Evolutionary conservation across 37 sponge, comb jelly and placozoan genomes (phyloP), one percentile per base, ranked within the genome.

Genomic region (Ianthella basta): DNA sequence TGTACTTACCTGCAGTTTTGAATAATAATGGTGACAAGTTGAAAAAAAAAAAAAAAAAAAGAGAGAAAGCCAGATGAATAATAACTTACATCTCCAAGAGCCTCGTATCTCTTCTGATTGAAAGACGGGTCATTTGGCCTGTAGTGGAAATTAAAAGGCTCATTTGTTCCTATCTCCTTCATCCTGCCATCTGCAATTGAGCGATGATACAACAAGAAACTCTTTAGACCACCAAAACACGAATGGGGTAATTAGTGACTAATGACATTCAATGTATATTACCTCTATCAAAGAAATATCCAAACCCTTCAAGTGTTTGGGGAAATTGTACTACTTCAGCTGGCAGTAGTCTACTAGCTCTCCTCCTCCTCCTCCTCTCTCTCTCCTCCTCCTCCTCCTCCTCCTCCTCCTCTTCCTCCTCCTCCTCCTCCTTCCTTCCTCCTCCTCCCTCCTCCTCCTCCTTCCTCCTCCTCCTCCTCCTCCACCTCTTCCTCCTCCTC

Each of bases 61-160:
- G n/a, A n/a, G n/a, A n/a, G n/a, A n/a, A n/a, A n/a, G n/a, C n/a
- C n/a, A n/a, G n/a, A n/a, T n/a, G n/a, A n/a, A n/a, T n/a, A n/a
- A n/a, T n/a, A n/a, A n/a, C n/a, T n/a, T n/a, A n/a, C n/a, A n/a
- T 91, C 87, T 88, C 96, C 96, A 0, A 96, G 86, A 69, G 91
- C 94, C 60, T 93, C 94, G 64, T 96, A 96, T 59, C 91, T 87
- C 3, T 35, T 68, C 85, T 96, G 96, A 72, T 93, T 93, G 24
- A 84, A 86, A 2, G 15, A 12, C 20, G 87, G 56, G 60, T 89
- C 84, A 24, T 73, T 68, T 55, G 85, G 30, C 21, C 54, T 66
- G 8, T 88, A 91, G 33, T 87, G 79, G 80, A 91, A 95, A 23
- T 50, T 66, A 89, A 95, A 95, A 13, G 74, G 75, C 32, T 85